Evolutionary conservation across 2,888 invertebrate genomes (phyloP).

Genomic region (Acheta domesticus): DNA sequence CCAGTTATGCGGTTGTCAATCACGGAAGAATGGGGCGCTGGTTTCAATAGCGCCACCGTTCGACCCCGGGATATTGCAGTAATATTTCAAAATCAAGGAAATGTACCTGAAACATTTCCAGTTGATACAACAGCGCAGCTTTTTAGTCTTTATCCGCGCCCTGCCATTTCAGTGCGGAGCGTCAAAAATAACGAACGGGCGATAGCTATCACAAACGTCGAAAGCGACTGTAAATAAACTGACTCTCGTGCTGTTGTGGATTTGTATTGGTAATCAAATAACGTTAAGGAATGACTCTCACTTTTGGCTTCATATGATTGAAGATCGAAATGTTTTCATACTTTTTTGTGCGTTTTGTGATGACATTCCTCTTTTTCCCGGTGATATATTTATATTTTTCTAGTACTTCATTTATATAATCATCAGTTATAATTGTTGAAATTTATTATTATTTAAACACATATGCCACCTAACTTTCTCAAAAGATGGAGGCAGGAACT

Average conservation of each 20-base stretch:
- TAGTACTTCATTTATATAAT: too few species aligned
- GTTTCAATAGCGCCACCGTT: not conserved
- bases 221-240: not conserved
- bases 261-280: not conserved
- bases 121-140: not conserved
- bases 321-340: too few species aligned
- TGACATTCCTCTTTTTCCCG: too few species aligned
- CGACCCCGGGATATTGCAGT: constrained; percentile 9
- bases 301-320: too few species aligned
- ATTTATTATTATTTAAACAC: too few species aligned
- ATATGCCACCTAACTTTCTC: too few species aligned
- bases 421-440: too few species aligned
- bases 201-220: not conserved
- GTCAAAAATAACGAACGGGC: not conserved
- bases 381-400: too few species aligned
- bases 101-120: constrained; percentile 8
- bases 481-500: too few species aligned
- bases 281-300: not conserved
- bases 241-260: not conserved
- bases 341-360: too few species aligned
- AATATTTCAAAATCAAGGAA: constrained; percentile 18
- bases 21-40: constrained; percentile 2
- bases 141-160: constrained; percentile 11
- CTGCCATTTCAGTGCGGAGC: not conserved
- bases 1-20: constrained; percentile 18